Conservation (phyloP, 2,797 vertebrate genomes). For the Cuculus canorus region DNA sequence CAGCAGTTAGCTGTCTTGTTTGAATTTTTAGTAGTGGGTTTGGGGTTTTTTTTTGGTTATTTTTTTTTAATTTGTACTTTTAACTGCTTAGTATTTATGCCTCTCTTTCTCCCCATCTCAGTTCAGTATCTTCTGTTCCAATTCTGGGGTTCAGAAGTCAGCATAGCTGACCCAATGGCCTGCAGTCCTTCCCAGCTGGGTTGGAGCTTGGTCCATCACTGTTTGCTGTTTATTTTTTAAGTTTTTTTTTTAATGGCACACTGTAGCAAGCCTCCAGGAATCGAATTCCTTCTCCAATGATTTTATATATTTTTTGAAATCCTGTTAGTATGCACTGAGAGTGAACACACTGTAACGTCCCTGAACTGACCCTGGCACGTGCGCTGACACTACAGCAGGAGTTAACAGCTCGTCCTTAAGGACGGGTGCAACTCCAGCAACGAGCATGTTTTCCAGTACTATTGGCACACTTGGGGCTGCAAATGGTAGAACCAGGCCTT, state of each 20-base stretch:
- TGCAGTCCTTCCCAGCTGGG: conserved; percentile 9
- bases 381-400: neutral
- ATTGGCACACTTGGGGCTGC: conserved; percentile 55
- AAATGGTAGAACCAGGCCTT: conserved; percentile 76
- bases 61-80: neutral
- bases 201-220: neutral
- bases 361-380: neutral
- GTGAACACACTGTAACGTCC: conserved; percentile 46
- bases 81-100: conserved; percentile 34
- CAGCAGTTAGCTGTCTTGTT: conserved; percentile 55
- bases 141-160: conserved; percentile 1
- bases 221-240: neutral
- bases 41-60: neutral
- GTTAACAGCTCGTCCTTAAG: neutral
- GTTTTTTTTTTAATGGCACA: conserved; percentile 21
- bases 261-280: conserved; percentile 36
- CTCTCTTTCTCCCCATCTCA: neutral
- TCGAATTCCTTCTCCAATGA: conserved; percentile 46
- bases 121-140: conserved; percentile 25
- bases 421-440: neutral
- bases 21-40: conserved; percentile 18
- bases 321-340: conserved; percentile 69
- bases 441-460: neutral
- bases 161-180: neutral
- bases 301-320: conserved; percentile 57